Evolutionary conservation across 2,888 invertebrate genomes (phyloP).

Genomic region (Thera obeliscata): DNA sequence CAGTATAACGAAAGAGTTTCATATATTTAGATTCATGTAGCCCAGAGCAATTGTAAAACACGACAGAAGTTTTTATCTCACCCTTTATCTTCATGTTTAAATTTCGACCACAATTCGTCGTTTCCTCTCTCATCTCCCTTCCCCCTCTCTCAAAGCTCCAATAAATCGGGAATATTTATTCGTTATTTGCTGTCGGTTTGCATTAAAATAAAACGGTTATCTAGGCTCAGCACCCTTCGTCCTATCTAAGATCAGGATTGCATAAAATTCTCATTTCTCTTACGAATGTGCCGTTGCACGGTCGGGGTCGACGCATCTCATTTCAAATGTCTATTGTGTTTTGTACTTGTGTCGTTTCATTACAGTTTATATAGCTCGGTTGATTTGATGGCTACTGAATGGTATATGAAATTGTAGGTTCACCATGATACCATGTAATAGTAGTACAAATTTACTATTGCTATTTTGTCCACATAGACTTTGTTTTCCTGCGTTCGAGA

Average conservation of each 20-base stretch:
- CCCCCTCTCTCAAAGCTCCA: conserved; percentile 74
- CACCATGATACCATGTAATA: no score
- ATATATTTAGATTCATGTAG: no score
- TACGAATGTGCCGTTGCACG: conserved; percentile 68
- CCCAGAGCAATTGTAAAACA: background rate
- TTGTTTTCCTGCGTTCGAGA: no score
- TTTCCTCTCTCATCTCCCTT: conserved; percentile 62
- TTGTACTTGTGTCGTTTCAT: conserved; percentile 49
- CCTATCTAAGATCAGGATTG: conserved; percentile 82
- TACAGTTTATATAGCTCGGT: conserved; percentile 28
- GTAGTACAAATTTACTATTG: background rate
- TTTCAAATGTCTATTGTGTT: conserved; percentile 57
- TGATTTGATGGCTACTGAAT: conserved; percentile 17
- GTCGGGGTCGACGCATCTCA: conserved; percentile 71
- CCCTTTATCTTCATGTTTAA: conserved; percentile 51
- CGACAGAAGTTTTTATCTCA: conserved; percentile 21
- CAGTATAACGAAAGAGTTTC: no score
- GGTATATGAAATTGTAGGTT: background rate
- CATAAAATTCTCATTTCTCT: conserved; percentile 80
- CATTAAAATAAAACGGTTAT: conserved; percentile 82
- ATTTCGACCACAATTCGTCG: conserved; percentile 79
- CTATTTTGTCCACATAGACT: no score
- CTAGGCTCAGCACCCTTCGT: conserved; percentile 77
- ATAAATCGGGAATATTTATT: conserved; percentile 80
- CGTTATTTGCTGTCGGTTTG: conserved; percentile 83